These are phyloP conservation scores for Neodiprion virginianus DNA, from an alignment of 1,140 invertebrate genomes.

Conservation along the genomic window DNA sequence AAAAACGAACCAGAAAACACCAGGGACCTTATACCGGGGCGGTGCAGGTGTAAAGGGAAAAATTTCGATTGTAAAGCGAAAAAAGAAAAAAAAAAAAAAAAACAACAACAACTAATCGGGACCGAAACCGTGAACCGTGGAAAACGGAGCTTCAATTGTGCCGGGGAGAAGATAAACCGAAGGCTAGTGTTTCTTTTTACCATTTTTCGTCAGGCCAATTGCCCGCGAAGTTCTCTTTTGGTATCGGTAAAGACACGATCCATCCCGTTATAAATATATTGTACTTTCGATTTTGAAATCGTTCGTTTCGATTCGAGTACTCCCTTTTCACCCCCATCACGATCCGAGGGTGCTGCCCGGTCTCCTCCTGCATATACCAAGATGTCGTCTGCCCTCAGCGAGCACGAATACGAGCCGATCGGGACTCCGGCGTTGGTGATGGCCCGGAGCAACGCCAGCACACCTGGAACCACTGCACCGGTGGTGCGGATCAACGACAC, in stretches of 20 bases:
- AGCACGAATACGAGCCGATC: conserved; percentile 89
- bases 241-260: too few species aligned
- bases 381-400: conserved; percentile 63
- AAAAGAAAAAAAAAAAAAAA: neutral
- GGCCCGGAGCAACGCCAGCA: conserved; percentile 53
- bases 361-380: too few species aligned
- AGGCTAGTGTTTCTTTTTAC: neutral
- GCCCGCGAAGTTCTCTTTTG: too few species aligned
- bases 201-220: too few species aligned
- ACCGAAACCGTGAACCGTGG: neutral
- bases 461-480: conserved; percentile 47
- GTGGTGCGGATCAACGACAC: conserved; percentile 58
- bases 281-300: neutral
- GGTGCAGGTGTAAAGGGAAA: too few species aligned
- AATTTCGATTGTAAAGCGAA: neutral
- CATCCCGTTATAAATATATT: too few species aligned
- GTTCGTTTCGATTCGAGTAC: conserved; percentile 18
- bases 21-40: too few species aligned
- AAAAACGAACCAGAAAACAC: neutral
- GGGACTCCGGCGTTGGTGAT: conserved; percentile 48
- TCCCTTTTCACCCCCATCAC: conserved; percentile 2
- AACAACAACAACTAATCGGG: neutral
- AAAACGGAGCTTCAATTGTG: neutral
- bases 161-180: neutral
- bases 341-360: too few species aligned